Base-by-base conservation (phyloP, 2,113 vertebrate genomes). In the Lichenostomus cassidix region DNA sequence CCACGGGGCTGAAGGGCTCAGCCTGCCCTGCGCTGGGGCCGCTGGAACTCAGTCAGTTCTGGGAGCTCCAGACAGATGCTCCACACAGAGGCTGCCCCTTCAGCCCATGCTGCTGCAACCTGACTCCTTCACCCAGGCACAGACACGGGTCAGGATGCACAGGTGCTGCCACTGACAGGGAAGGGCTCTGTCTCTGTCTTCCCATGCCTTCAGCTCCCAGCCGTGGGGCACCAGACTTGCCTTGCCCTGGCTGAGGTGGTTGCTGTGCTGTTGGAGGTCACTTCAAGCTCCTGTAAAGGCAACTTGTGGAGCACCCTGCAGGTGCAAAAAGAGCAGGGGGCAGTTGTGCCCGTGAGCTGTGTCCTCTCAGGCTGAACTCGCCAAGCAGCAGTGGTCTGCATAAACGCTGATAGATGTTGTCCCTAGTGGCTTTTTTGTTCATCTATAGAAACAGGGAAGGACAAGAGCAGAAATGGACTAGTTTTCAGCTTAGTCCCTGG, bases 1-100 rank as follows among this genome's bases (percentile, higher is more conserved):
- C 10, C 52, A 49, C 0, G 2, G 17, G 41, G 42, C 64, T 64
- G 55, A 55, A 46, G 55, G 39, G 55, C 76, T 92, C 28, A 3
- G 44, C 56, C 0, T 7, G 65, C 49, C 65, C 49, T 42, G 76
- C 0, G 1, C 5, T 73, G 82, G n/a, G 53, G 55, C 70, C 0
- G 0, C 12, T 55, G 55, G 1, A 21, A 46, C 41, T 5, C 11
- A 31, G n/a, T 11, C 15, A 19, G 24, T 7, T 9, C 2, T 29
- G 60, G 35, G 24, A 50, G 70, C 44, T 58, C 29, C 59, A 4
- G 28, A 12, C 6, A 28, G 50, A 16, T 31, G 46, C 46, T 44
- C 13, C 58, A 2, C 21, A 13, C 55, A 42, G 46, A 42, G 14
- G 33, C 33, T 53, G 52, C 42, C 12, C 23, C 35, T 58, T 42